Evolutionary conservation across 2,797 vertebrate genomes (phyloP), one percentile per base, ranked within the genome.

Genomic region (Sylvilagus floridanus): DNA sequence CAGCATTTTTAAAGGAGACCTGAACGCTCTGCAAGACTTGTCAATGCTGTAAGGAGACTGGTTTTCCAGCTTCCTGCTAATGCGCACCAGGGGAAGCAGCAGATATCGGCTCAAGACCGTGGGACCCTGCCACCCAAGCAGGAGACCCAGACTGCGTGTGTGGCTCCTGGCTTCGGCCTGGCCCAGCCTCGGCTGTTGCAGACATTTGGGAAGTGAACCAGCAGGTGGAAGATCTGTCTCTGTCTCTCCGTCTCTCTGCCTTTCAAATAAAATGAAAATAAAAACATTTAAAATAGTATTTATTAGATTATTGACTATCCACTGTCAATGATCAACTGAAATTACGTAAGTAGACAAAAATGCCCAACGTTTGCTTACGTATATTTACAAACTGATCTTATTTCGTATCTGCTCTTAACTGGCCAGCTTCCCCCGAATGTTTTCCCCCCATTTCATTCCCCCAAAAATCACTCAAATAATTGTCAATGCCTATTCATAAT

Each of bases 311-410:
- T 32, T 90, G 81, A 92, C 9, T 87, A 52, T 60, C 26, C 57
- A 72, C 1, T 19, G 1, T 65, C 79, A 52, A 8, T 91, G 32
- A 93, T 65, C 26, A 87, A 95, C 14, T 19, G 32, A 93, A 75
- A 91, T 86, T 71, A 86, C 10, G 35, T 24, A 54, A 57, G n/a
- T 63, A 65, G 47, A 84, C 30, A 94, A 90, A 78, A 72, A 83
- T 89, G 69, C 11, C 69, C 68, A 9, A 82, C 72, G 22, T 68
- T 30, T 73, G 11, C 60, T 32, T 95, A 68, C 14, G 19, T 75
- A 32, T 32, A 66, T 73, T 86, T 66, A 91, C 21, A 88, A 94
- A 94, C 37, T 28, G 84, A 50, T 50, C 26, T 93, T 66, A 94
- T 47, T 93, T 95, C 52, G 86, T 47, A 75, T n/a, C 30, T 71